Conservation (phyloP, 2,888 invertebrate genomes). For the Lasius fuliginosus region DNA sequence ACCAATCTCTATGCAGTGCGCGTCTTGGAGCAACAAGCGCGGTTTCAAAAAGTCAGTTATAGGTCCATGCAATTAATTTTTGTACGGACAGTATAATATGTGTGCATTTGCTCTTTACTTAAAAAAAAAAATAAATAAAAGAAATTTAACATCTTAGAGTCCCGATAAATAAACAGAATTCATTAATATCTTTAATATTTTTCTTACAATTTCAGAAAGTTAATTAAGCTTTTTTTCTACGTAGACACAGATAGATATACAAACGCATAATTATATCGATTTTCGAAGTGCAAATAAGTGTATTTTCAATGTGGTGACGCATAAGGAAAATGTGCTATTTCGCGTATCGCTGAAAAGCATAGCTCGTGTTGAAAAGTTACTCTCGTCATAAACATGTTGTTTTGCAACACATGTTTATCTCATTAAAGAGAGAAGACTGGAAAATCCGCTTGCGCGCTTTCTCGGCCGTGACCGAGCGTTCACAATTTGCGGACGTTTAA, state of each 20-base stretch:
- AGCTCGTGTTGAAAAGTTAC: background rate
- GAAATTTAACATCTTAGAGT: background rate
- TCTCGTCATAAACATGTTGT: background rate
- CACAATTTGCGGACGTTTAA: constrained; percentile 29
- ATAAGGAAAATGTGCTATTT: background rate
- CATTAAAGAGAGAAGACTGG: background rate
- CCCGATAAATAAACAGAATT: background rate
- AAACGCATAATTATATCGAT: background rate
- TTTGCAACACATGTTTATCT: constrained; percentile 19
- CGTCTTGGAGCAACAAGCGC: constrained; percentile 9
- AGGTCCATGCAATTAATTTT: background rate
- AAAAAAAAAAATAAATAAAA: background rate
- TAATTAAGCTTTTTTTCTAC: background rate
- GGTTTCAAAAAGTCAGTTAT: constrained; percentile 11
- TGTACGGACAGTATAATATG: background rate
- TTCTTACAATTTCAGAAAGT: background rate
- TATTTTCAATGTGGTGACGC: background rate
- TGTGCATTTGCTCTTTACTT: background rate
- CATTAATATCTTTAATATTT: background rate
- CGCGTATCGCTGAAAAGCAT: background rate
- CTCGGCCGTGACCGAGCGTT: constrained; percentile 10
- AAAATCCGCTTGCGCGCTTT: constrained; percentile 22
- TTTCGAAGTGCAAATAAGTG: background rate
- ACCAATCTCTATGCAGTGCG: background rate
- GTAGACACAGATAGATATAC: background rate